A percentile compares a stretch with the other conserved stretches of the same genome.
Conservation (phyloP, 2,797 vertebrate genomes). For the Florisuga fusca region DNA sequence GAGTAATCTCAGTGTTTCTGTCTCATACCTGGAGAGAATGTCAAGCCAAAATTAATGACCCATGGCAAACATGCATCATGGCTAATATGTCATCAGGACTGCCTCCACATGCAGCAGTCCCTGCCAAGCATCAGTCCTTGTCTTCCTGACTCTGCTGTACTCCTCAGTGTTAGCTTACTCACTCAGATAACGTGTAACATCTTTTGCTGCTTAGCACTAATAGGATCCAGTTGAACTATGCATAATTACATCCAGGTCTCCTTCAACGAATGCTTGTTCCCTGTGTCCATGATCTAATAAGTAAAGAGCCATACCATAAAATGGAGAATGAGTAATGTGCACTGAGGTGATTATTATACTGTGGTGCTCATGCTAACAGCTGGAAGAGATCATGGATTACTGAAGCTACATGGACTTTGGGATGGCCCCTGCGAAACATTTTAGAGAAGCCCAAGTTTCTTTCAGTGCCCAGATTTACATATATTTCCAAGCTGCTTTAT, state of each 20-base stretch:
- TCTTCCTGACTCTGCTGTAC: constrained; percentile 5
- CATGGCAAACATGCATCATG: constrained; percentile 2
- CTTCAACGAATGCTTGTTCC: constrained; percentile 41
- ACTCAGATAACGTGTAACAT: neutral
- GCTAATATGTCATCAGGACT: neutral
- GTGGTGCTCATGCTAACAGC: constrained; percentile 54
- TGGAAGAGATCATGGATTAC: constrained; percentile 70
- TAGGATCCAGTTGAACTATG: constrained; percentile 30
- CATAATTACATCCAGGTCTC: constrained; percentile 68
- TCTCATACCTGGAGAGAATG: constrained; percentile 38
- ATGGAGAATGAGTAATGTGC: constrained; percentile 37
- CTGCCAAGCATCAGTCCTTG: constrained; percentile 13
- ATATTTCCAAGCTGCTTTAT: constrained; percentile 2
- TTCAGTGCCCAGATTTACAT: constrained; percentile 22
- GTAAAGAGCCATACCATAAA: constrained; percentile 16
- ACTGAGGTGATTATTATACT: constrained; percentile 53
- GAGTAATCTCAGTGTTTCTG: constrained; percentile 22
- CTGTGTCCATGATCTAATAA: constrained; percentile 49
- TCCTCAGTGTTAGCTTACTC: neutral
- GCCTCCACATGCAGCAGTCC: neutral
- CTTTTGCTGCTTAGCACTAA: constrained; percentile 57
- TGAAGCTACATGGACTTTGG: constrained; percentile 46
- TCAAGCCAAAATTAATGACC: constrained; percentile 53
- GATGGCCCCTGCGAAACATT: constrained; percentile 40
- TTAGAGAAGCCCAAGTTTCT: constrained; percentile 56